phyloP scores from a whole-genome alignment of 2,797 vertebrate genomes.

The Halcyon chelicuti region DNA sequence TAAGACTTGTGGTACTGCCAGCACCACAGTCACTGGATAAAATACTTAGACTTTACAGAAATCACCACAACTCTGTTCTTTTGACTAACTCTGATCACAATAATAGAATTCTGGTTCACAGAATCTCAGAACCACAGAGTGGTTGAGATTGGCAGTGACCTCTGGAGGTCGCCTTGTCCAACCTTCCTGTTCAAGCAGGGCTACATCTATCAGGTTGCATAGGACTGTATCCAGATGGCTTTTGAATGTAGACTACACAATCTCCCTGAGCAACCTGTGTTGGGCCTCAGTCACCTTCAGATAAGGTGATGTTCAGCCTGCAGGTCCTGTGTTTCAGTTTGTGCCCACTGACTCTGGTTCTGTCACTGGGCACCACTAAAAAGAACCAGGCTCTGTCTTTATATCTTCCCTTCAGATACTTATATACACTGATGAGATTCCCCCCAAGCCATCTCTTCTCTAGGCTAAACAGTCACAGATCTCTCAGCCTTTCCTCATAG shows the following conservation, averaged over 20 bases:
- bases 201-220: accelerated
- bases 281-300: background rate
- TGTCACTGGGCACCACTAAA: background rate
- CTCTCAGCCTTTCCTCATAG: background rate
- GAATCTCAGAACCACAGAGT: background rate
- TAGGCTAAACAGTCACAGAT: background rate
- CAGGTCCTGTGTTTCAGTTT: background rate
- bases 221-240: background rate
- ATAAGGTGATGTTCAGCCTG: background rate
- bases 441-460: background rate
- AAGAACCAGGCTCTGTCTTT: background rate
- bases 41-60: background rate
- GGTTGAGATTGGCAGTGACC: background rate
- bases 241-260: background rate
- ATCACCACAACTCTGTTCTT: background rate
- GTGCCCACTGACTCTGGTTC: background rate
- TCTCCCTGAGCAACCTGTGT: background rate
- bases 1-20: background rate
- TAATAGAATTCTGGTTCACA: background rate
- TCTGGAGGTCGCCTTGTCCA: background rate
- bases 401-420: background rate
- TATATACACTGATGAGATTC: background rate
- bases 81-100: background rate
- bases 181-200: background rate
- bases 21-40: background rate